Conservation (phyloP, 2,113 vertebrate genomes). For the Oncorhynchus keta region DNA sequence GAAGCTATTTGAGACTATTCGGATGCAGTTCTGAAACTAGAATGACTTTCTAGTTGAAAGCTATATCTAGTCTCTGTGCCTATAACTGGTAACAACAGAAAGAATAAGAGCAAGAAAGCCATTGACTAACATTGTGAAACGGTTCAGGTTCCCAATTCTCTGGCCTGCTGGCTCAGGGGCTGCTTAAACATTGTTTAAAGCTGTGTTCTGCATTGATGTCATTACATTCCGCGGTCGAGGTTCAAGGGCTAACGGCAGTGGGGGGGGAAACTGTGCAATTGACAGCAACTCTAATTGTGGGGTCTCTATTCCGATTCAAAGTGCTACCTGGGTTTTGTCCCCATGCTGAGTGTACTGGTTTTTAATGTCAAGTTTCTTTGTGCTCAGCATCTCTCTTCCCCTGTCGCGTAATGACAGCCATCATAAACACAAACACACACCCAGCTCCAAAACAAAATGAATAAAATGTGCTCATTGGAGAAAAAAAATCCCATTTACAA, state of each 20-base stretch:
- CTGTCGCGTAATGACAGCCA: background rate
- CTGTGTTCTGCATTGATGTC: background rate
- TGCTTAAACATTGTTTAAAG: background rate
- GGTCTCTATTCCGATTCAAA: conserved; percentile 13
- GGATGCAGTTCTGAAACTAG: background rate
- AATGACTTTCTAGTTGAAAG: background rate
- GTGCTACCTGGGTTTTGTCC: background rate
- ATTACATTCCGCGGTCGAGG: background rate
- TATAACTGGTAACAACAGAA: background rate
- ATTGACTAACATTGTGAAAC: background rate
- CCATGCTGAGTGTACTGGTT: background rate
- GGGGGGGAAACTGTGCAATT: background rate
- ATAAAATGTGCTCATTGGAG: conserved; percentile 5
- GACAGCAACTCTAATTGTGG: background rate
- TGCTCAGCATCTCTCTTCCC: background rate
- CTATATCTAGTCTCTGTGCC: background rate
- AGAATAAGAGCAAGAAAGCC: background rate
- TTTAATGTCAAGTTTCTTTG: conserved; percentile 5
- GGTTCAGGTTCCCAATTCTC: background rate
- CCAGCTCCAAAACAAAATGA: conserved; percentile 15
- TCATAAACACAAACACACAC: conserved; percentile 10
- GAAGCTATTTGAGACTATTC: background rate
- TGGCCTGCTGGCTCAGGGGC: background rate
- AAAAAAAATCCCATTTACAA: background rate
- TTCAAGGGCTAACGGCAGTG: conserved; percentile 2